Base-by-base conservation (phyloP, 2,888 invertebrate genomes). In the Rhagium mordax region DNA sequence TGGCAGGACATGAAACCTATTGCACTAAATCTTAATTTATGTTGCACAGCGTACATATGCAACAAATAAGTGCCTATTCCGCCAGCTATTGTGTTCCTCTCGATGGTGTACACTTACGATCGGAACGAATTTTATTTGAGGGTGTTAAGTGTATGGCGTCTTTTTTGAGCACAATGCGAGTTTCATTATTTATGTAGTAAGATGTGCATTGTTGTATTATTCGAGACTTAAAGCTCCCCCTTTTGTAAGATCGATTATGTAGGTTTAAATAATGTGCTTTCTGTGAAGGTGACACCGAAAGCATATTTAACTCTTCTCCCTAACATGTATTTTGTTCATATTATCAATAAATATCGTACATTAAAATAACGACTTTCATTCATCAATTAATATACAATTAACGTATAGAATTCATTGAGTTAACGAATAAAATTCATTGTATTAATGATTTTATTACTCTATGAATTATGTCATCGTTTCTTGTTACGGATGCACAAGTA, bases 1-100 rank as follows among this genome's bases (percentile, higher is more conserved):
- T 47, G 57, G 33, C 20, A 24, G 33, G 33, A 41, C 67, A 33
- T 16, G 21, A 41, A 53, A 33, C 53, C 20, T 51, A 62, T 62
- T 48, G 78, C 70, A 72, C 68, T 76, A 78, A 78, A 78, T 78
- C 76, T 77, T 75, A 77, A 78, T 78, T 78, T 78, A 77, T 78
- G 75, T 78, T 51, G 74, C n/a, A n/a, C n/a, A n/a, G n/a, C n/a
- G n/a, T 75, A 74, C 76, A 78, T 76, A 77, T 78, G 76, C 75
- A 77, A 71, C 68, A 71, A 74, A 75, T 78, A 79, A 75, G 67
- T 24, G 57, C 24, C 67, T 47, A 57, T 67, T 67, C 57, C 27
- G 65, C 20, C 20, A 33, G 33, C 67, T 47, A 67, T 67, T 67
- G 67, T 57, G 47, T 67, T 47, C 4, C 20, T 61, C 47, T 57